phyloP scores from a whole-genome alignment of 2,888 invertebrate genomes.

The Balanococcus diminutus region DNA sequence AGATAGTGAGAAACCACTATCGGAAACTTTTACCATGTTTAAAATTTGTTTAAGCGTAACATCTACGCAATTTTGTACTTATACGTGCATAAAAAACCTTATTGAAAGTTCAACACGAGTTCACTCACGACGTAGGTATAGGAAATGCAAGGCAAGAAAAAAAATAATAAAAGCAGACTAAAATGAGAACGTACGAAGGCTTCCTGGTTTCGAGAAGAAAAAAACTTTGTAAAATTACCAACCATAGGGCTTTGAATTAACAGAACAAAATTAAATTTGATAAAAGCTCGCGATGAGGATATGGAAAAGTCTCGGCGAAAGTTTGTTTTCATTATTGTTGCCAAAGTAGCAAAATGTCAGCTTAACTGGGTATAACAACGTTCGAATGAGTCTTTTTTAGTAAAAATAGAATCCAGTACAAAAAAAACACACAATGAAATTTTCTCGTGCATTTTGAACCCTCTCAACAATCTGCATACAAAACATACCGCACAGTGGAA shows the following conservation, averaged over 20 bases:
- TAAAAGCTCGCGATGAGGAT: background rate
- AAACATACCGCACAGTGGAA: no score
- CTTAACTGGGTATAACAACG: background rate
- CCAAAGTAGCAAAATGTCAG: background rate
- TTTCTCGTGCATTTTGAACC: background rate
- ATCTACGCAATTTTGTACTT: background rate
- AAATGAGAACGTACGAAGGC: background rate
- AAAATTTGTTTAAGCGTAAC: slow-evolving; percentile 36
- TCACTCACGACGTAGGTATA: no score
- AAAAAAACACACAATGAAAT: background rate
- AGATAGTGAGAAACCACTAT: slow-evolving; percentile 31
- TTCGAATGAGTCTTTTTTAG: background rate
- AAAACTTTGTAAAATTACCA: background rate
- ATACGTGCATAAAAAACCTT: background rate
- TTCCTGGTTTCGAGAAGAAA: background rate
- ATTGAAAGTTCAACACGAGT: slow-evolving; percentile 23
- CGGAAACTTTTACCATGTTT: slow-evolving; percentile 28
- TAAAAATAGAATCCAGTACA: background rate
- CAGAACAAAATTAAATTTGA: slow-evolving; percentile 18
- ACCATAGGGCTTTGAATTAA: slow-evolving; percentile 14
- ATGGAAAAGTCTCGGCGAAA: background rate
- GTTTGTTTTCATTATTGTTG: background rate
- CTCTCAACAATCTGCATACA: background rate
- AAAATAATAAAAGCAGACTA: background rate
- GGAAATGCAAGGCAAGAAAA: background rate